Evolutionary conservation across 2,797 vertebrate species (phyloP).

Genomic region (Enteromius anoplus): DNA sequence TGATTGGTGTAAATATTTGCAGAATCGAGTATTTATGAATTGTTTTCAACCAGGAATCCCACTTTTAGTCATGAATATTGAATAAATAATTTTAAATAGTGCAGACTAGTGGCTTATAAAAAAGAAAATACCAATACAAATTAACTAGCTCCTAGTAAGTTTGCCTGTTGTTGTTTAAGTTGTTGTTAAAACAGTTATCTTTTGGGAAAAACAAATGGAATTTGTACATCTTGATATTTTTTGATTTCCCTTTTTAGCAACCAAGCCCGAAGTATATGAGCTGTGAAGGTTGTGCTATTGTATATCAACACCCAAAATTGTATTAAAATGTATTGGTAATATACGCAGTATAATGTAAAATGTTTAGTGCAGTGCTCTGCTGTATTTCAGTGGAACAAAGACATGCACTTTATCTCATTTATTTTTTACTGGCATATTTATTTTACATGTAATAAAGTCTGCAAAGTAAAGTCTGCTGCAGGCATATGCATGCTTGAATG

Average conservation of each 20-base stretch:
- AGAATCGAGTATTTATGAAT: neutral
- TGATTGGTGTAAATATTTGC: neutral
- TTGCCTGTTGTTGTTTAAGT: neutral
- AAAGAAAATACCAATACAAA: neutral
- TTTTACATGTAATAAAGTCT: conserved; percentile 18
- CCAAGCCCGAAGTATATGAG: neutral
- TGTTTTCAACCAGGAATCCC: neutral
- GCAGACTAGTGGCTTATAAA: neutral
- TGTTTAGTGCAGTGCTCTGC: neutral
- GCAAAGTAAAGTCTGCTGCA: conserved; percentile 28
- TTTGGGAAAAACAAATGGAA: neutral
- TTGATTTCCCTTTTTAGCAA: neutral
- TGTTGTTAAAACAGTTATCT: neutral
- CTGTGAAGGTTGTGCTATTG: neutral
- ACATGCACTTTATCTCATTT: conserved; percentile 22
- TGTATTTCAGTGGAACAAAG: conserved; percentile 3
- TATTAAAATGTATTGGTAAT: neutral
- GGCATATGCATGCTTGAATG: conserved; percentile 10
- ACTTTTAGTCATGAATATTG: neutral
- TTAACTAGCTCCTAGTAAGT: neutral
- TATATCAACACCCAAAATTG: neutral
- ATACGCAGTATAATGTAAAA: conserved; percentile 3
- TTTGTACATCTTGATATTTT: neutral
- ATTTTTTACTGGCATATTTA: conserved; percentile 32
- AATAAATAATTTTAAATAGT: neutral